Evolutionary conservation across 2,888 invertebrate species (phyloP).

Genomic region (Carterocephalus palaemon): DNA sequence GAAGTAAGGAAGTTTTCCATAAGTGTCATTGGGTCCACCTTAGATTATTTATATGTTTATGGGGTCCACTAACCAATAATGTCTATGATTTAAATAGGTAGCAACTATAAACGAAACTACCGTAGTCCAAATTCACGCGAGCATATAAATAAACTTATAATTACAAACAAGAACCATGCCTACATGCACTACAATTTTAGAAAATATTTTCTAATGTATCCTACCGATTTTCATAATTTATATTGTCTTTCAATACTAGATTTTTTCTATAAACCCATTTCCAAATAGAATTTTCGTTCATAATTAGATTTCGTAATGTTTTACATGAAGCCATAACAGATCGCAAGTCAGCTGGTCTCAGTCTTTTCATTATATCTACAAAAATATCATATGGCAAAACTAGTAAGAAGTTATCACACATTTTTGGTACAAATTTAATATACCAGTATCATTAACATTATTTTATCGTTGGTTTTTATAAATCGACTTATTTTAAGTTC

Average conservation of each 20-base stretch:
- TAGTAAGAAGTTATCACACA: constrained; percentile 34
- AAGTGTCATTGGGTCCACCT: too few relatives aligned
- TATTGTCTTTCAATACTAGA: constrained; percentile 42
- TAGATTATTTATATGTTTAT: too few relatives aligned
- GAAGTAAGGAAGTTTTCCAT: too few relatives aligned
- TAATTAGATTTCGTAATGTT: constrained; percentile 46
- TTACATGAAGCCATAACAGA: constrained; percentile 62
- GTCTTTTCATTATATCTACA: constrained; percentile 47
- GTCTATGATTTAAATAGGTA: too few relatives aligned
- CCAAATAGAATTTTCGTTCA: constrained; percentile 56
- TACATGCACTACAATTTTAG: too few relatives aligned
- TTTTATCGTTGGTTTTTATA: too few relatives aligned
- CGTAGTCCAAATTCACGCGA: too few relatives aligned
- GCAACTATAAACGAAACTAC: too few relatives aligned
- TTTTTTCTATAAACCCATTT: constrained; percentile 38
- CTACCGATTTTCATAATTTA: constrained; percentile 8
- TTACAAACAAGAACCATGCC: too few relatives aligned
- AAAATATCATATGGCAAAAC: constrained; percentile 57
- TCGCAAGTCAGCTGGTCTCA: constrained; percentile 47
- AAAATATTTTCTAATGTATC: neutral
- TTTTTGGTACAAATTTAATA: constrained; percentile 22
- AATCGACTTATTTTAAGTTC: too few relatives aligned
- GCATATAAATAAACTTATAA: too few relatives aligned
- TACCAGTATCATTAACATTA: neutral
- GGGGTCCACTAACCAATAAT: too few relatives aligned